Percentiles rank a stretch among this genome's conserved stretches.
Conservation (phyloP, 1,140 invertebrate genomes). For the Lordiphosa clarofinis region DNA sequence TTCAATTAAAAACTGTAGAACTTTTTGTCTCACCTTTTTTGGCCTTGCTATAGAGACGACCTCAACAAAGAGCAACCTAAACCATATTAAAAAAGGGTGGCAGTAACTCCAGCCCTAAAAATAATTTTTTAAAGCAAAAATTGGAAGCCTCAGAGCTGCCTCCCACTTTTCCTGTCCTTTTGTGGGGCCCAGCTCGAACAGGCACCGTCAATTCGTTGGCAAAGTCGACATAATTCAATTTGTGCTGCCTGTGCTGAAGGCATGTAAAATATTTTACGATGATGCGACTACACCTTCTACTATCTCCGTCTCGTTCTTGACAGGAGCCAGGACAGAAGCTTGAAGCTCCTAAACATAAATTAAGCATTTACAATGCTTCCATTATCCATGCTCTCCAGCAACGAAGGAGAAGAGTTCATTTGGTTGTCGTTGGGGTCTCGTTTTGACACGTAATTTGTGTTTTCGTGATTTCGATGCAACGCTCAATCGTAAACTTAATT, state of each 20-base stretch:
- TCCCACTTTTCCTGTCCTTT: neutral
- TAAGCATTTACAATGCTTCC: slow-evolving; percentile 8
- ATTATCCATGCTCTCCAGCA: too few relatives aligned
- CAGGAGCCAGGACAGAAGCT: neutral
- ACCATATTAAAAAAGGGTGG: slow-evolving; percentile 2
- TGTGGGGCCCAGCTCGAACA: neutral
- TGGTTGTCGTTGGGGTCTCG: slow-evolving; percentile 1
- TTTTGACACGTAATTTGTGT: slow-evolving; percentile 11
- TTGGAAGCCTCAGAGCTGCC: slow-evolving; percentile 8
- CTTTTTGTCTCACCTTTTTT: neutral
- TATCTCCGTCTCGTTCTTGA: neutral
- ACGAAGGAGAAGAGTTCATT: slow-evolving; percentile 9
- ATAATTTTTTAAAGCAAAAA: slow-evolving; percentile 7
- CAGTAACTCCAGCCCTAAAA: slow-evolving; percentile 5
- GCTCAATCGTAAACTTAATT: slow-evolving; percentile 12
- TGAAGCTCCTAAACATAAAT: slow-evolving; percentile 5
- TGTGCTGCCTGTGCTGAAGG: slow-evolving; percentile 1
- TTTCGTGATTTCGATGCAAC: slow-evolving; percentile 7
- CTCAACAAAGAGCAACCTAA: slow-evolving; percentile 8
- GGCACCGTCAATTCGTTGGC: slow-evolving; percentile 2
- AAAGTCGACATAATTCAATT: slow-evolving; percentile 16
- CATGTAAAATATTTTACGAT: slow-evolving; percentile 7
- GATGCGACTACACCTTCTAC: neutral
- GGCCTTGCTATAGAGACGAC: slow-evolving; percentile 4
- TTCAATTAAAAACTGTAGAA: too few relatives aligned